These are phyloP conservation scores for Drosophila rufa DNA, from an alignment of 1,140 invertebrate genomes.

Conservation along the genomic window DNA sequence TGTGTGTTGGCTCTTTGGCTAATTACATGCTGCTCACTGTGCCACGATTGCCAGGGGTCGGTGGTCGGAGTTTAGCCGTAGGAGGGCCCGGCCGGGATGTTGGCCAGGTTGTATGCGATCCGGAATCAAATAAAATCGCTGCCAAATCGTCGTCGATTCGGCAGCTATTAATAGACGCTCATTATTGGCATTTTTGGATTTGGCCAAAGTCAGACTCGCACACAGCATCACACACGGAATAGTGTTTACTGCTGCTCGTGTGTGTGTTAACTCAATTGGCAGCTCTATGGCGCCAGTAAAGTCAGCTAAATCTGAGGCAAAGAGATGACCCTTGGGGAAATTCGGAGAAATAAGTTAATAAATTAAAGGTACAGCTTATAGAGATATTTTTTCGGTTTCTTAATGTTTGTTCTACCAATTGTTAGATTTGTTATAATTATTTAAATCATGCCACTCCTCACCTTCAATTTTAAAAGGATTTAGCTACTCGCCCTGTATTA, in stretches of 20 bases:
- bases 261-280: constrained; percentile 50
- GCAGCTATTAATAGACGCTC: constrained; percentile 63
- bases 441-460: too few relatives aligned
- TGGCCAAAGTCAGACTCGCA: constrained; percentile 55
- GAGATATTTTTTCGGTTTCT: too few relatives aligned
- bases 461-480: neutral
- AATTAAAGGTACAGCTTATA: neutral
- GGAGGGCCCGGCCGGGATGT: neutral
- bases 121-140: constrained; percentile 53
- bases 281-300: constrained; percentile 47
- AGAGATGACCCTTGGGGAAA: constrained; percentile 1
- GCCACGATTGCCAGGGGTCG: constrained; percentile 30
- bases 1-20: constrained; percentile 44
- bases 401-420: neutral
- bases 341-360: neutral
- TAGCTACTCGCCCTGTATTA: neutral
- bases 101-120: constrained; percentile 16
- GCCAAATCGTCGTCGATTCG: constrained; percentile 40
- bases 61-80: constrained; percentile 5
- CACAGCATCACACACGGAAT: neutral
- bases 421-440: neutral
- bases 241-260: neutral
- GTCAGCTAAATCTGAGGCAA: constrained; percentile 20
- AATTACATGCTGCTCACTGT: constrained; percentile 59
- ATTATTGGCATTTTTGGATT: constrained; percentile 69